These are phyloP conservation scores for Drosophila maculinotata DNA, from an alignment of 2,888 invertebrate genomes.

Conservation along the genomic window DNA sequence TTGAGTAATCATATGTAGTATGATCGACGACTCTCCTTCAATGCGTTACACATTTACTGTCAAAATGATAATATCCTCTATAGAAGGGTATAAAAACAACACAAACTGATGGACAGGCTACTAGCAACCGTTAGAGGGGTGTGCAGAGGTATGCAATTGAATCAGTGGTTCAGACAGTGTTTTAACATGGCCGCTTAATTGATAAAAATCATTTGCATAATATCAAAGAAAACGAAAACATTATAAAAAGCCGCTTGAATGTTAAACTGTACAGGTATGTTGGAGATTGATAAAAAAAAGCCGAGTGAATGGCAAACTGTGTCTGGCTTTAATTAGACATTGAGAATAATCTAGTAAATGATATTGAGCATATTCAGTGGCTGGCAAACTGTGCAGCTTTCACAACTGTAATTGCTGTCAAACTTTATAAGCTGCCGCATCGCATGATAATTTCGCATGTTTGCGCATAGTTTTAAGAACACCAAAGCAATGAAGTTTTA, in stretches of 20 bases:
- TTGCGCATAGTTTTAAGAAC: conserved; percentile 65
- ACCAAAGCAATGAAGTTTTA: conserved; percentile 30
- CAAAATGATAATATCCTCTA: neutral
- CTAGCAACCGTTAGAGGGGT: conserved; percentile 2
- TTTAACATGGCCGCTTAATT: conserved; percentile 53
- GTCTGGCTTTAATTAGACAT: too few species aligned
- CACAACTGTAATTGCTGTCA: conserved; percentile 42
- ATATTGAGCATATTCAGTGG: too few species aligned
- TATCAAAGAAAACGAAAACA: conserved; percentile 29
- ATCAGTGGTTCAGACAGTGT: conserved; percentile 59
- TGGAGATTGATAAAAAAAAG: too few species aligned
- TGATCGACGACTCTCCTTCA: neutral
- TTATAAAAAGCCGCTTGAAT: neutral
- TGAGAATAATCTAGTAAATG: too few species aligned
- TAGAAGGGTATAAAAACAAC: neutral
- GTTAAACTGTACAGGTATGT: conserved; percentile 3
- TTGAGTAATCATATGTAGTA: too few species aligned
- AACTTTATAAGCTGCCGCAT: conserved; percentile 43
- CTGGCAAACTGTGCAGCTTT: conserved; percentile 1
- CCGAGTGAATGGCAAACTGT: too few species aligned
- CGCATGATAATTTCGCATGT: conserved; percentile 62
- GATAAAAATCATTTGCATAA: conserved; percentile 69
- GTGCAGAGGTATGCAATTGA: conserved; percentile 57
- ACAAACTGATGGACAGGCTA: conserved; percentile 20
- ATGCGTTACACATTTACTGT: neutral